Conservation (phyloP, 1,140 invertebrate species). For the Diorhabda carinulata region DNA sequence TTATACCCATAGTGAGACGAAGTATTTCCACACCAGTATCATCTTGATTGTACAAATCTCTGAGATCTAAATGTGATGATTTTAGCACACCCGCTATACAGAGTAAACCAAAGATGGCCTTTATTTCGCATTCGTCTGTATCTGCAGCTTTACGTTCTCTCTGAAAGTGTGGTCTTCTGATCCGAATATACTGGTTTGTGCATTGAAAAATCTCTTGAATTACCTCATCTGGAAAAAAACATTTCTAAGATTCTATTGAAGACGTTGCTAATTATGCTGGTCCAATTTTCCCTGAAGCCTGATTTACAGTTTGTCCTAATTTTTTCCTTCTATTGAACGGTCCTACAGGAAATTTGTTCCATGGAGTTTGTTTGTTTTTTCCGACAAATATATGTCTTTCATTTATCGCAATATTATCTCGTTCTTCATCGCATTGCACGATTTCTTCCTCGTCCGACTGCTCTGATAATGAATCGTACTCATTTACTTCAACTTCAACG, state of each 20-base stretch:
- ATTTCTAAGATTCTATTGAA: conserved; percentile 6
- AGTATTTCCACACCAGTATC: conserved; percentile 47
- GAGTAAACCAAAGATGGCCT: conserved; percentile 46
- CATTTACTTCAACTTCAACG: background rate
- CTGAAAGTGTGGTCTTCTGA: background rate
- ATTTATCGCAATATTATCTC: background rate
- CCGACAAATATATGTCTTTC: conserved; percentile 1
- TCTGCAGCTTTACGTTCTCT: conserved; percentile 9
- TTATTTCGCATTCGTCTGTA: conserved; percentile 18
- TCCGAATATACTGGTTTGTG: conserved; percentile 19
- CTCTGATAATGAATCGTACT: too few species aligned
- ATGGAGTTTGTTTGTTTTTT: background rate
- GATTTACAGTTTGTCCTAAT: conserved; percentile 3
- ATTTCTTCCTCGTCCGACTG: too few species aligned
- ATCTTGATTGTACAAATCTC: conserved; percentile 47
- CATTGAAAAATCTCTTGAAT: conserved; percentile 10
- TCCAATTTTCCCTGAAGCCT: conserved; percentile 1
- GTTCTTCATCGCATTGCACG: too few species aligned
- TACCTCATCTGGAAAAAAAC: conserved; percentile 11
- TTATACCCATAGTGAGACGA: conserved; percentile 17
- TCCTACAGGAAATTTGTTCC: conserved; percentile 6
- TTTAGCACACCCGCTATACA: conserved; percentile 51
- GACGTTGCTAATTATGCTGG: background rate
- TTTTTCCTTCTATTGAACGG: background rate
- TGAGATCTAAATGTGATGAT: conserved; percentile 45